Evolutionary conservation across 2,888 invertebrate genomes (phyloP).

Genomic region (Acleris laterana): DNA sequence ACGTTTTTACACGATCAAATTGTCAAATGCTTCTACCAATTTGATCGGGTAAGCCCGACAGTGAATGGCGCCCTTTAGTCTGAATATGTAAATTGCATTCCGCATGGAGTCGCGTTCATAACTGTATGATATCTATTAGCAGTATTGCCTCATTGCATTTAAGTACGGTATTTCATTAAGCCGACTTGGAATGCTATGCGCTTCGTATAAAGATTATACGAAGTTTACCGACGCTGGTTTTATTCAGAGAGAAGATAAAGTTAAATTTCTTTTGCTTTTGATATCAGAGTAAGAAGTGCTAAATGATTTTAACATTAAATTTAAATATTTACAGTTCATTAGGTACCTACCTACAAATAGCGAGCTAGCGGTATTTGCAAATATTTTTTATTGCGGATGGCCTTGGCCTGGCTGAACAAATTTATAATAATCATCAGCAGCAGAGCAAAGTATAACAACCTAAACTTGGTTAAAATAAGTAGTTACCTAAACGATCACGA

Average conservation of each 20-base stretch:
- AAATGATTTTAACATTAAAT: no score
- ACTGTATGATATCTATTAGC: constrained; percentile 36
- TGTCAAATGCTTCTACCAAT: constrained; percentile 15
- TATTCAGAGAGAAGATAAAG: constrained; percentile 11
- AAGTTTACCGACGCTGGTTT: constrained; percentile 20
- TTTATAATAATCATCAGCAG: no score
- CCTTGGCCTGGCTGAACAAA: no score
- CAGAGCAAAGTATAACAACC: no score
- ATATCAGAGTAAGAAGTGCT: no score
- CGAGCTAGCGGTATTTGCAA: no score
- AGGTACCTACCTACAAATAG: no score
- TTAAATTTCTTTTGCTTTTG: constrained; percentile 6
- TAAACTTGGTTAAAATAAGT: no score
- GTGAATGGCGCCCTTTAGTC: constrained; percentile 36
- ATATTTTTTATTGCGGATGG: no score
- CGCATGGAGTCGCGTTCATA: constrained; percentile 24
- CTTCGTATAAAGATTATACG: constrained; percentile 27
- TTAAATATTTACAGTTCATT: no score
- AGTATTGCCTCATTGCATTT: constrained; percentile 32
- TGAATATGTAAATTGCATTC: constrained; percentile 38
- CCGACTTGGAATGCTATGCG: constrained; percentile 28
- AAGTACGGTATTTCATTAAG: constrained; percentile 35
- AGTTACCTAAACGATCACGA: no score
- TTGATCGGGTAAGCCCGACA: constrained; percentile 19
- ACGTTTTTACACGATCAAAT: not conserved